phyloP scores from a whole-genome alignment of 2,113 vertebrate genomes.

The Apodemus speciosus region DNA sequence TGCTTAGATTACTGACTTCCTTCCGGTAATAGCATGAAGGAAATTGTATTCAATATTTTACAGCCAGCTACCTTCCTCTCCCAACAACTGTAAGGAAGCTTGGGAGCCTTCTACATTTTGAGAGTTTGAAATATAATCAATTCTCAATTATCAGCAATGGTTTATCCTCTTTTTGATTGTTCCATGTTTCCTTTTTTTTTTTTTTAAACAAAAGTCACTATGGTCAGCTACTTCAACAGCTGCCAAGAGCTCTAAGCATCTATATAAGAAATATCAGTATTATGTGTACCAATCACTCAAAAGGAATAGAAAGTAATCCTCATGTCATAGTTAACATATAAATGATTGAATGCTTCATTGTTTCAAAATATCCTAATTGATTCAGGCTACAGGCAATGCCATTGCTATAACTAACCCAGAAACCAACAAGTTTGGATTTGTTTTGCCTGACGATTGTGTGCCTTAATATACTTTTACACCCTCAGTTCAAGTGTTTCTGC shows the following conservation, averaged over 20 bases:
- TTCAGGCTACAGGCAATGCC: not conserved
- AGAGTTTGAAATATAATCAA: slow-evolving; percentile 62
- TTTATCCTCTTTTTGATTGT: slow-evolving; percentile 58
- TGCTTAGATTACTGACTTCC: slow-evolving; percentile 43
- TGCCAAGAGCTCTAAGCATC: not conserved
- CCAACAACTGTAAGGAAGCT: slow-evolving; percentile 1
- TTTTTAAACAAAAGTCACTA: slow-evolving; percentile 48
- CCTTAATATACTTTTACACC: not conserved
- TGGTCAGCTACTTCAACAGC: not conserved
- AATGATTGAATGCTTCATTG: not conserved
- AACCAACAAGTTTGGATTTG: not conserved
- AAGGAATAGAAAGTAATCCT: slow-evolving; percentile 35
- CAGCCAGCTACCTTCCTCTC: slow-evolving; percentile 15
- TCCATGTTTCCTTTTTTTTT: slow-evolving; percentile 47
- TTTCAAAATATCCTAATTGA: slow-evolving; percentile 39
- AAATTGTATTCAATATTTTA: slow-evolving; percentile 67
- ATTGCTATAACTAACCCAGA: not conserved
- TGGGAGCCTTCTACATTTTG: slow-evolving; percentile 45
- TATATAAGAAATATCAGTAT: not conserved
- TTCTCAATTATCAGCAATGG: slow-evolving; percentile 59
- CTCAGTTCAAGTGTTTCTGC: not conserved
- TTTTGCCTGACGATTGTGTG: not conserved
- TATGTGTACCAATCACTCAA: slow-evolving; percentile 3
- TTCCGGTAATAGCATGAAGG: not conserved
- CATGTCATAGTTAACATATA: not conserved